Evolutionary conservation across 2,113 vertebrate species (phyloP).

Genomic region (Theristicus caerulescens): DNA sequence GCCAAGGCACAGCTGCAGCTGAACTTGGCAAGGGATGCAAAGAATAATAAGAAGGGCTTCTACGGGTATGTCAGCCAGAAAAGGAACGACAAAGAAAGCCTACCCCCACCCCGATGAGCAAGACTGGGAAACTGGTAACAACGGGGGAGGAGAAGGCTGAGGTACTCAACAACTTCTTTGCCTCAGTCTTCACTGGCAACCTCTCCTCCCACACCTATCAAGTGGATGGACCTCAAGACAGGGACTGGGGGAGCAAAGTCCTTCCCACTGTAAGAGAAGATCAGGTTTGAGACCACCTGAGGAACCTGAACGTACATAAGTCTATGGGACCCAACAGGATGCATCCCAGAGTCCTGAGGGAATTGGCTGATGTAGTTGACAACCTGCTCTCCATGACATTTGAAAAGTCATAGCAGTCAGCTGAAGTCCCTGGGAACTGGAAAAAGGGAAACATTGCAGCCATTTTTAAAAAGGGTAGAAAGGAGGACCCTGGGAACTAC

Average conservation of each 20-base stretch:
- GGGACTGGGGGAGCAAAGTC: not conserved
- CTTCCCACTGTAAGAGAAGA: no score
- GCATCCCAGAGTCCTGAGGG: not conserved
- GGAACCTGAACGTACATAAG: not conserved
- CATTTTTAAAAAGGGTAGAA: not conserved
- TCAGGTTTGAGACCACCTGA: not conserved
- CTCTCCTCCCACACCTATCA: not conserved
- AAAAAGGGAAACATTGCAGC: not conserved
- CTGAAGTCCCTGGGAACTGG: not conserved
- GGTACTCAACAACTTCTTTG: not conserved
- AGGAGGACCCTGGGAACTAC: not conserved
- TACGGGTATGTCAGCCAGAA: not conserved
- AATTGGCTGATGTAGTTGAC: not conserved
- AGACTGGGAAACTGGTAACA: fast-evolving
- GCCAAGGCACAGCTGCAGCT: not conserved
- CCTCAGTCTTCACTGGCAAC: not conserved
- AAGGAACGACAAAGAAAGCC: not conserved
- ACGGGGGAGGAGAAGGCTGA: not conserved
- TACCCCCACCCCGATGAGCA: not conserved
- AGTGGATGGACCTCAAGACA: not conserved
- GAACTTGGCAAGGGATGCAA: not conserved
- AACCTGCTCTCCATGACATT: not conserved
- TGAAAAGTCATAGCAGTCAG: not conserved
- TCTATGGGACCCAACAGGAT: not conserved
- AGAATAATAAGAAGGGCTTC: not conserved